Base-by-base conservation (phyloP, 2,888 invertebrate species). In the Mechanitis messenoides region DNA sequence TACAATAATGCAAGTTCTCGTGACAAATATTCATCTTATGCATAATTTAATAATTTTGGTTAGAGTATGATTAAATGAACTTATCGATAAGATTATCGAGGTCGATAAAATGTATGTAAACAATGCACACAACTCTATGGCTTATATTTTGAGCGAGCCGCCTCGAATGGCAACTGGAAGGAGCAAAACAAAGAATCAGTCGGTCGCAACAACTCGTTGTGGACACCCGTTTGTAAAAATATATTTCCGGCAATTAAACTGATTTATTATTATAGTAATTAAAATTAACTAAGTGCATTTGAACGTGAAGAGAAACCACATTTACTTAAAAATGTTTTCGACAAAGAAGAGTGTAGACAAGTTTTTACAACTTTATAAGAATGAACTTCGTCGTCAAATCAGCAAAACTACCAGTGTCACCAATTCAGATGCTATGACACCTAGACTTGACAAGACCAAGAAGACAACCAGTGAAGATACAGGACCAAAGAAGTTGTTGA, bases 361-460 rank as follows among this genome's bases (percentile, higher is more conserved):
- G 72, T 72, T 88, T 62, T 70, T 87, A 59, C 84, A 85, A 70
- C 74, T 82, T 56, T 89, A 87, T 75, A 86, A 82, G 73, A 84
- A 85, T 72, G 90, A 90, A 71, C 74, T 90, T 59, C 84, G 87
- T 71, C 82, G 91, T 66, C 86, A 89, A 65, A 92, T 92, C 69
- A 92, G 92, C 80, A 92, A 92, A 80, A 92, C 92, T 0, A 91
- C 91, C 28, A 92, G 91, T 74, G 91, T 91, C 55, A 91, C 92
- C 12, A 92, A 92, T 75, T 92, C 92, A 58, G 92, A 92, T 74
- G 90, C 91, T 33, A 91, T 92, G 84, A 86, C 87, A 12, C 87
- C 91, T 0, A 84, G 91, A 60, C 80, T 91, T 57, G 90, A 90
- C 66, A 88, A 87, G 69, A 72, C 81, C 12, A 72, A 77, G 12